Evolutionary conservation across 2,113 vertebrate genomes (phyloP).

Genomic region (Symphodus melops): DNA sequence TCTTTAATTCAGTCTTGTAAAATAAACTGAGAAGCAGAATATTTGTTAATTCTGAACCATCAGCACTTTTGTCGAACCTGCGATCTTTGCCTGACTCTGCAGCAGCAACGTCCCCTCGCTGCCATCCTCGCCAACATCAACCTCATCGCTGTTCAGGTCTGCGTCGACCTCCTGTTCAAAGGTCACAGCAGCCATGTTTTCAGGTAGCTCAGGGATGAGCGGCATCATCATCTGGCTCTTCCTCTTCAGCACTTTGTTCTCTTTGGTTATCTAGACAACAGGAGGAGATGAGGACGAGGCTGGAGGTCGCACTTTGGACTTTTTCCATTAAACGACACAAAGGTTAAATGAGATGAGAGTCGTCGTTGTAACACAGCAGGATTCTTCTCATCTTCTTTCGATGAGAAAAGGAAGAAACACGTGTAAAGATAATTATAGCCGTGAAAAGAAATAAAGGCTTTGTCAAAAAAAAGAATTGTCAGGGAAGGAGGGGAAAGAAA

Average conservation of each 20-base stretch:
- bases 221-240: slow-evolving; percentile 79
- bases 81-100: slow-evolving; percentile 73
- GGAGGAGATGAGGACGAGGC: too few species aligned
- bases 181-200: slow-evolving; percentile 39
- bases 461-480: too few species aligned
- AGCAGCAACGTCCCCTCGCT: slow-evolving; percentile 43
- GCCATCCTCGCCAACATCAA: slow-evolving; percentile 29
- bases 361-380: too few species aligned
- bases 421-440: too few species aligned
- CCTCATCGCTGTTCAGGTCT: neutral
- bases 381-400: too few species aligned
- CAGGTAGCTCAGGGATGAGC: slow-evolving; percentile 61
- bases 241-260: slow-evolving; percentile 81
- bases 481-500: neutral
- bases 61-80: slow-evolving; percentile 58
- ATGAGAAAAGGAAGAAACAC: too few species aligned
- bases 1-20: too few species aligned
- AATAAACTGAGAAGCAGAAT: too few species aligned
- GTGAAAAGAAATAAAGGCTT: too few species aligned
- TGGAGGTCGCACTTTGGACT: too few species aligned
- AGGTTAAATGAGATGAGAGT: neutral
- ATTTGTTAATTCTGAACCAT: too few species aligned
- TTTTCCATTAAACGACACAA: neutral
- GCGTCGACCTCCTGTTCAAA: slow-evolving; percentile 36
- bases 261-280: slow-evolving; percentile 78